A percentile compares a stretch with the other conserved stretches of the same genome.
Conservation (phyloP, 2,888 invertebrate species). For the Leucania comma region DNA sequence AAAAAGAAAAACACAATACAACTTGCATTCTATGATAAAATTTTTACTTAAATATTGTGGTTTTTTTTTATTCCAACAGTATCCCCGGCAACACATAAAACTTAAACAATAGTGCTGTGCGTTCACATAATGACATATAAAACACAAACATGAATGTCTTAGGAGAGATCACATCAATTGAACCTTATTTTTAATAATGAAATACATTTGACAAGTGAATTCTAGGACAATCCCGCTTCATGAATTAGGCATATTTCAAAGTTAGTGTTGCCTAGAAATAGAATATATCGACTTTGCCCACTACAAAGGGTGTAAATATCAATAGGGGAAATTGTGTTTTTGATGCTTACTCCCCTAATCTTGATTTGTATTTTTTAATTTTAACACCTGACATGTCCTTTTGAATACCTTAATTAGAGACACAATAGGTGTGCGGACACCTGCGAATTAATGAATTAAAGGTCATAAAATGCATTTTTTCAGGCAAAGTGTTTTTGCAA, state of each 20-base stretch:
- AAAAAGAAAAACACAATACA: slow-evolving; percentile 65
- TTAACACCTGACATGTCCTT: too few relatives aligned
- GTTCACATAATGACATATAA: neutral
- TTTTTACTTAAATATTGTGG: slow-evolving; percentile 44
- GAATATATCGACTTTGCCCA: neutral
- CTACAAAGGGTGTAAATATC: too few relatives aligned
- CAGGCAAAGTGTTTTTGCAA: neutral
- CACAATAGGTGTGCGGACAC: too few relatives aligned
- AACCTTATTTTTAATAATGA: slow-evolving; percentile 1
- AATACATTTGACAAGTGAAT: neutral
- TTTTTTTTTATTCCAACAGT: slow-evolving; percentile 73
- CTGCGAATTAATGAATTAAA: too few relatives aligned
- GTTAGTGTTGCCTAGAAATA: neutral
- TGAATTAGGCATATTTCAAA: slow-evolving; percentile 7
- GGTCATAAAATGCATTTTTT: neutral
- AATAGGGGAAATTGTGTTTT: too few relatives aligned
- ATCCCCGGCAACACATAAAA: slow-evolving; percentile 67
- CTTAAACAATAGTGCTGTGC: slow-evolving; percentile 20
- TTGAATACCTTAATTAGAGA: too few relatives aligned
- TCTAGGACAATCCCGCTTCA: neutral
- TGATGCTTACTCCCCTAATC: too few relatives aligned
- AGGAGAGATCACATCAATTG: neutral
- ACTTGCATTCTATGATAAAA: neutral
- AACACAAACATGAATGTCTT: neutral
- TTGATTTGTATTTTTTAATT: too few relatives aligned